Percentiles rank a stretch among this genome's conserved stretches.
Evolutionary conservation across 2,888 invertebrate species (phyloP).

Genomic region (Idaea biselata): DNA sequence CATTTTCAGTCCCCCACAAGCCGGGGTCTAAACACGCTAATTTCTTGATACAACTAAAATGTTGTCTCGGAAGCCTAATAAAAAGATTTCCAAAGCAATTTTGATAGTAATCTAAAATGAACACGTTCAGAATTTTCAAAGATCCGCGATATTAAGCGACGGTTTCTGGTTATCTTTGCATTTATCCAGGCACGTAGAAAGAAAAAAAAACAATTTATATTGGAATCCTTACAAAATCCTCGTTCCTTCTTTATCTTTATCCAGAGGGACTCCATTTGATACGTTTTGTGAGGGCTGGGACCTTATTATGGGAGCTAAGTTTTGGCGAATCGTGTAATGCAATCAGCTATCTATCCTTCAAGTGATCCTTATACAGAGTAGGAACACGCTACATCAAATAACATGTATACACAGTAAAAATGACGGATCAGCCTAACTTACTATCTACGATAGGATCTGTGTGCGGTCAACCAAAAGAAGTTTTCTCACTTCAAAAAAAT

Average conservation of each 20-base stretch:
- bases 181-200: constrained; percentile 26
- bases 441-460: no score
- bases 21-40: background rate
- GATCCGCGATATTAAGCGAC: background rate
- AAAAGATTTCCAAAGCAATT: background rate
- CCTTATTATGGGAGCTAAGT: background rate
- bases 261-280: constrained; percentile 54
- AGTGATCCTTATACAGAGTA: background rate
- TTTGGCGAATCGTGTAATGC: background rate
- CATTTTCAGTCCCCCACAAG: background rate
- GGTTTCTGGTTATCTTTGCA: constrained; percentile 20
- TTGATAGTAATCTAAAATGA: background rate
- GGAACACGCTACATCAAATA: background rate
- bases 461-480: no score
- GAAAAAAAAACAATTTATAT: constrained; percentile 52
- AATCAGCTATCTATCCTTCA: background rate
- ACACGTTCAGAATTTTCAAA: background rate
- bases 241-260: constrained; percentile 51
- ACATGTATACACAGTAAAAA: no score
- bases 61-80: background rate
- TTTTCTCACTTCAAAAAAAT: no score
- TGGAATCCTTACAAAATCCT: constrained; percentile 53
- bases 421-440: no score
- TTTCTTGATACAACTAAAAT: background rate
- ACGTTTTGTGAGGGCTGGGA: constrained; percentile 36